Percentiles rank a stretch among this genome's conserved stretches.
These are phyloP conservation scores for Naso thynnoides DNA, from an alignment of 2,797 vertebrate species.

Conservation along the genomic window DNA sequence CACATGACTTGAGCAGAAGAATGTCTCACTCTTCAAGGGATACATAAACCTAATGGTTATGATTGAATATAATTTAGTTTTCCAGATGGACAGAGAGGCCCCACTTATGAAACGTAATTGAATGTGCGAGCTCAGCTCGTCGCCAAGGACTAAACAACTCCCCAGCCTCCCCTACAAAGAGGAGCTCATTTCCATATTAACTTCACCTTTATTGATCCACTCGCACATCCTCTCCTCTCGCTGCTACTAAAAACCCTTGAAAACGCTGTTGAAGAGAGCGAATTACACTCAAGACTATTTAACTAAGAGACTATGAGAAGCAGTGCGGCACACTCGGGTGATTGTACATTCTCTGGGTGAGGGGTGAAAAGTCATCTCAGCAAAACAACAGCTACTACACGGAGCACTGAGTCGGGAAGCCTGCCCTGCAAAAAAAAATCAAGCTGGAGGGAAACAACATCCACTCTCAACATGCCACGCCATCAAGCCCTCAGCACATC, in stretches of 20 bases:
- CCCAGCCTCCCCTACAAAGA: constrained; percentile 63
- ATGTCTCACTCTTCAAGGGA: constrained; percentile 65
- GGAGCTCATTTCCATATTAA: constrained; percentile 75
- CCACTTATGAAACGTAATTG: constrained; percentile 72
- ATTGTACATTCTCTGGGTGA: constrained; percentile 7
- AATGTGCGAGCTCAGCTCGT: constrained; percentile 75
- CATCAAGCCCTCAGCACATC: constrained; percentile 18
- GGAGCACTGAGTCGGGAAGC: constrained; percentile 28
- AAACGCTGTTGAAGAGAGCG: neutral
- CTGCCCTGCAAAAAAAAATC: constrained; percentile 14
- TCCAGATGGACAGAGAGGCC: constrained; percentile 75
- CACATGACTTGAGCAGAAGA: constrained; percentile 52
- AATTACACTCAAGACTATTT: constrained; percentile 13
- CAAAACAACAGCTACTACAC: constrained; percentile 14
- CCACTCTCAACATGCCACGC: constrained; percentile 20
- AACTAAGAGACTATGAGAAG: neutral
- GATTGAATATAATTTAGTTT: constrained; percentile 76
- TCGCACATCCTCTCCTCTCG: constrained; percentile 25
- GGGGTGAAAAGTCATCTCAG: constrained; percentile 19
- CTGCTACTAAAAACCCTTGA: constrained; percentile 33
- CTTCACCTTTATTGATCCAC: constrained; percentile 72
- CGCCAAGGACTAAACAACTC: constrained; percentile 74
- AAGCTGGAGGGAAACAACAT: constrained; percentile 26
- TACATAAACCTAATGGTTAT: constrained; percentile 74
- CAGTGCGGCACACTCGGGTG: neutral